phyloP scores from a whole-genome alignment of 35 echinoderm and acorn worm genomes.

The Acanthaster planci region DNA sequence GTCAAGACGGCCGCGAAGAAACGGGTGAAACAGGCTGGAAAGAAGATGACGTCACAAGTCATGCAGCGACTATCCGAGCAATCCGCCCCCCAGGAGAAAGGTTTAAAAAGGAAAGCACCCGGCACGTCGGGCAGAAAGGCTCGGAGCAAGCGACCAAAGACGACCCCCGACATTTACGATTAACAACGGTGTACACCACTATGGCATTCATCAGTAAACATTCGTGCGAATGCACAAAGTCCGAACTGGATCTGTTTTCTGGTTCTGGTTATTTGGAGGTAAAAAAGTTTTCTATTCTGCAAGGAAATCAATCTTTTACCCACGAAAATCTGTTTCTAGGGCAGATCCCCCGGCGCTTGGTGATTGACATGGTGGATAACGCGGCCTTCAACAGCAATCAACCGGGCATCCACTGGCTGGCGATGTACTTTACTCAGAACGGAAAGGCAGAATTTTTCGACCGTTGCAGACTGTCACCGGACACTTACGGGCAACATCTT shows the following conservation, averaged over 20 bases:
- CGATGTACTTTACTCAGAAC: conserved; percentile 14
- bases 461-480: conserved; percentile 36
- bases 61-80: background rate
- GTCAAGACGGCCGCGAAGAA: background rate
- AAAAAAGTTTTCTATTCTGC: conserved; percentile 42
- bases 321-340: conserved; percentile 58
- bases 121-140: background rate
- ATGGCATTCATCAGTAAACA: conserved; percentile 53
- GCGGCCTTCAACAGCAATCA: conserved; percentile 43
- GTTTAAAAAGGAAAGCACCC: conserved; percentile 38
- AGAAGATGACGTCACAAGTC: too few species aligned
- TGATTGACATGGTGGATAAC: conserved; percentile 34
- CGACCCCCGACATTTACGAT: conserved; percentile 33
- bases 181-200: background rate
- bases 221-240: conserved; percentile 51
- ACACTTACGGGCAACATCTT: background rate
- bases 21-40: too few species aligned
- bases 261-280: conserved; percentile 49
- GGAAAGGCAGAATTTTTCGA: conserved; percentile 43
- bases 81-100: background rate
- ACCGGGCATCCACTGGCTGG: too few species aligned
- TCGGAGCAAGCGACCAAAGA: conserved; percentile 27
- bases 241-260: conserved; percentile 64
- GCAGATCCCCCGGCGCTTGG: conserved; percentile 26
- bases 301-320: conserved; percentile 47